These are phyloP conservation scores for Ormyrus rosae DNA, from an alignment of 2,888 invertebrate genomes.

Conservation along the genomic window DNA sequence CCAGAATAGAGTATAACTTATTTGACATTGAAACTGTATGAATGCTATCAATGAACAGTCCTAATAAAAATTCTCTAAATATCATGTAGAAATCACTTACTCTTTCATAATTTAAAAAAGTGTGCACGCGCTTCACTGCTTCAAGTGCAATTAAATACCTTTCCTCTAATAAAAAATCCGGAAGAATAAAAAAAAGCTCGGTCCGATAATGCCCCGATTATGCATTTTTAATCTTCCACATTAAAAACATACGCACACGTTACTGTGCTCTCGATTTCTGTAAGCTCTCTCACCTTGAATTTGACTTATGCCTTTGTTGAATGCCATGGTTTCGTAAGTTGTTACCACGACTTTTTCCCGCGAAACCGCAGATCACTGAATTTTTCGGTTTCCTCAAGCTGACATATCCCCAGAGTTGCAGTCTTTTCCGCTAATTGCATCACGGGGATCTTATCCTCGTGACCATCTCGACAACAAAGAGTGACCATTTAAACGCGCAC, in stretches of 20 bases:
- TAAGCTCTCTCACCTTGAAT: slow-evolving; percentile 47
- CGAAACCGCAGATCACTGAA: slow-evolving; percentile 10
- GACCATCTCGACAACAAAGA: slow-evolving; percentile 42
- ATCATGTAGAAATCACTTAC: neutral
- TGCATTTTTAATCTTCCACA: neutral
- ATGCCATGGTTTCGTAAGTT: slow-evolving; percentile 46
- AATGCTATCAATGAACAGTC: neutral
- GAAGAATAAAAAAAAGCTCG: slow-evolving; percentile 2
- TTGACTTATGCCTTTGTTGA: slow-evolving; percentile 31
- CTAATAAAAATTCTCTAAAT: slow-evolving; percentile 2
- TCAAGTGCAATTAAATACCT: too few species aligned
- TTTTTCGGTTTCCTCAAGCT: slow-evolving; percentile 18
- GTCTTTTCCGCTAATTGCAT: slow-evolving; percentile 45
- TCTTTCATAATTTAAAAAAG: neutral
- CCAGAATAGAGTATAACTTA: neutral
- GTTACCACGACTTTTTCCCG: slow-evolving; percentile 3
- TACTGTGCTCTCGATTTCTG: neutral
- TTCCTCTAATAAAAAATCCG: too few species aligned
- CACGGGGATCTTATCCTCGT: slow-evolving; percentile 51
- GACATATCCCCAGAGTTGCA: slow-evolving; percentile 7
- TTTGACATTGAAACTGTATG: slow-evolving; percentile 12
- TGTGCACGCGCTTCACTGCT: neutral
- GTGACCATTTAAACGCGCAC: slow-evolving; percentile 44
- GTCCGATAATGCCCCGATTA: slow-evolving; percentile 9
- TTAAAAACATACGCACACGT: neutral